Base-by-base conservation (phyloP, 2,888 invertebrate genomes). In the Panopea generosa region DNA sequence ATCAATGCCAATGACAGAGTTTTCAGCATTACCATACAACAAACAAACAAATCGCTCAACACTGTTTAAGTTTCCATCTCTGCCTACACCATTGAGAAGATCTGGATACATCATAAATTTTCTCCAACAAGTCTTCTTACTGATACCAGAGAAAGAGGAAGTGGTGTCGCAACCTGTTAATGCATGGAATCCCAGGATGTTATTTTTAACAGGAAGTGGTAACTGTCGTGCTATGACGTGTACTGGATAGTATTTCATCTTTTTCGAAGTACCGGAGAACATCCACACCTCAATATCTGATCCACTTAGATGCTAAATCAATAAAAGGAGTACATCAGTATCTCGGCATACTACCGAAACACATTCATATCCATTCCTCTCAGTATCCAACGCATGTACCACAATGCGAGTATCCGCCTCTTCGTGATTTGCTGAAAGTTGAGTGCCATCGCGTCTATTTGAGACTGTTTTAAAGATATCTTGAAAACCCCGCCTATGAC, bases 71-170 rank as follows among this genome's bases (percentile, higher is more conserved):
- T n/a, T n/a, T n/a, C n/a, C n/a, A n/a, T n/a, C n/a, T n/a, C n/a
- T n/a, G n/a, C n/a, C n/a, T n/a, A n/a, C n/a, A n/a, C n/a, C n/a
- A n/a, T n/a, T n/a, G n/a, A n/a, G n/a, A n/a, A n/a, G n/a, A n/a
- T n/a, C 43, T 22, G 45, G 14, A 38, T 33, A 33, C 66, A 56
- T 9, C n/a, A n/a, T n/a, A n/a, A n/a, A n/a, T n/a, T n/a, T n/a
- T n/a, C n/a, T n/a, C n/a, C n/a, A n/a, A n/a, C 22, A n/a, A 14
- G 67, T 60, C 68, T 52, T 77, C 59, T 77, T 77, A 22, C 77
- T 53, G 33, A 59, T 56, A 1, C 77, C 73, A 52, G 57, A 27
- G 33, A 68, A 68, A 7, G 59, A n/a, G n/a, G 43, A 40, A 16
- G 43, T 40, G 16, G 57, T 57, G 33, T 57, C 57, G 43, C 57